Conservation (phyloP, 2,888 invertebrate genomes). For the Plusia festucae region DNA sequence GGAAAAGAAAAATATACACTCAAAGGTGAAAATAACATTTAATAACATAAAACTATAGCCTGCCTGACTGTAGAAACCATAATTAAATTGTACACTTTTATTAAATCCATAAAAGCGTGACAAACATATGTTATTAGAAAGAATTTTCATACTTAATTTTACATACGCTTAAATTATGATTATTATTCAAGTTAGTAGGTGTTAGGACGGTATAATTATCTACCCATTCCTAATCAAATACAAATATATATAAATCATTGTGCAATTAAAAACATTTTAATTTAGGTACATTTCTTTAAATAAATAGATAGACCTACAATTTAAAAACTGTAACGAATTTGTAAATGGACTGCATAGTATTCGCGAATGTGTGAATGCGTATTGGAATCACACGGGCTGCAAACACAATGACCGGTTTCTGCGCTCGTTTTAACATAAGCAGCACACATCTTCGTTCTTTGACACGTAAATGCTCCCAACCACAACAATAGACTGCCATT, state of each 20-base stretch:
- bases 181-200: background rate
- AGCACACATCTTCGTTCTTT: constrained; percentile 59
- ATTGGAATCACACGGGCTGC: constrained; percentile 66
- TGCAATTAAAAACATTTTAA: background rate
- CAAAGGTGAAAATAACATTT: background rate
- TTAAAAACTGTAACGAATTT: constrained; percentile 67
- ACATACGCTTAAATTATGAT: too few species aligned
- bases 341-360: constrained; percentile 65
- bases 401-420: constrained; percentile 63
- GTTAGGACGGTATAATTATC: background rate
- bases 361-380: constrained; percentile 64
- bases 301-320: constrained; percentile 31
- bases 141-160: background rate
- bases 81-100: constrained; percentile 32
- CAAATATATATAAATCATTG: background rate
- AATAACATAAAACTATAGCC: background rate
- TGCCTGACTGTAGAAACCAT: background rate
- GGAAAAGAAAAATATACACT: background rate
- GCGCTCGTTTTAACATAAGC: constrained; percentile 65
- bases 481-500: constrained; percentile 64
- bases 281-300: background rate
- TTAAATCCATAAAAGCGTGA: constrained; percentile 20
- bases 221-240: background rate
- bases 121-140: background rate
- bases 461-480: constrained; percentile 66